phyloP scores from a whole-genome alignment of 2,797 vertebrate species.

The Rhyacichthys aspro region DNA sequence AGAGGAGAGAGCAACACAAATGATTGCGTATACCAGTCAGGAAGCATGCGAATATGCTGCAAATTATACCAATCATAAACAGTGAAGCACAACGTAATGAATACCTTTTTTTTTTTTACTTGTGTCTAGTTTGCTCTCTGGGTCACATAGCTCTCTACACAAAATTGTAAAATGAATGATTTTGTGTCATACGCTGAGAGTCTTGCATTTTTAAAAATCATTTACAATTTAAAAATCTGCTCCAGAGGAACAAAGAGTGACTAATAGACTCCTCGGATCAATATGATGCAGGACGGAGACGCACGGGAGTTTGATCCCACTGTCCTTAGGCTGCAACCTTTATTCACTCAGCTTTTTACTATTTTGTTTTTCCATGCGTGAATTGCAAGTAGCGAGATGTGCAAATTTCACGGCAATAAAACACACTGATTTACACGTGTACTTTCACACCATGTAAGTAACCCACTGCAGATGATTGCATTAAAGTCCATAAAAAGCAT shows the following conservation, averaged over 20 bases:
- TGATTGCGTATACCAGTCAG: background rate
- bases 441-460: background rate
- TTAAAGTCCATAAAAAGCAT: constrained; percentile 13
- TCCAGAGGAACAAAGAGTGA: background rate
- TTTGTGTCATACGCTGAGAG: background rate
- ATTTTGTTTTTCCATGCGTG: too few species aligned
- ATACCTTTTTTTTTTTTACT: background rate
- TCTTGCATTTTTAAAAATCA: background rate
- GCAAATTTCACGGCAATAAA: too few species aligned
- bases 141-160: constrained; percentile 2
- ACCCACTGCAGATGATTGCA: constrained; percentile 10
- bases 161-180: constrained; percentile 2
- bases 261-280: background rate
- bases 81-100: too few species aligned
- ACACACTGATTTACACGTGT: background rate
- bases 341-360: too few species aligned
- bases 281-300: background rate
- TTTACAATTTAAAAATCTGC: constrained; percentile 1
- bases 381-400: too few species aligned
- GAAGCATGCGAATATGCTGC: too few species aligned
- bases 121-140: background rate
- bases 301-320: background rate
- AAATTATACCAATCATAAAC: too few species aligned
- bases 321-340: background rate
- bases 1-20: background rate